Base-by-base conservation (phyloP, 1,140 invertebrate genomes). In the Drosophila gunungcola region DNA sequence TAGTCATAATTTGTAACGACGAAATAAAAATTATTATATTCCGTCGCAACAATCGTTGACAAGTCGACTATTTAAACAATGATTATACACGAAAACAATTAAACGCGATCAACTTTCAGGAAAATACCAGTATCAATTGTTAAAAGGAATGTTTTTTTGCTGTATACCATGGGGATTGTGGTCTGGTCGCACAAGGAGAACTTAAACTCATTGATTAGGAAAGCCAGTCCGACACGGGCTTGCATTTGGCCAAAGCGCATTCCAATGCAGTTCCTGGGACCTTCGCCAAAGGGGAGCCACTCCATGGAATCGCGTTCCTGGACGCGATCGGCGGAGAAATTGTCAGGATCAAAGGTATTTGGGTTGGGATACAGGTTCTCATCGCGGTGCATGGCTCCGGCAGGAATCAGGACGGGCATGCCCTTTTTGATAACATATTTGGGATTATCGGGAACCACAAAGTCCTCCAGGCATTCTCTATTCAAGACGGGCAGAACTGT, bases 271-370 rank as follows among this genome's bases (percentile, higher is more conserved):
- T 91, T 92, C 0, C 92, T 73, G 2, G 92, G 92, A n/a, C 92
- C 92, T 16, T 92, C 92, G 0, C 95, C 95, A 70, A 95, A 96
- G 0, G 95, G 94, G 29, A 96, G 80, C 83, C 93, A 95, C 13
- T 93, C 78, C 11, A 92, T 92, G 0, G 78, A 93, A 56, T 92
- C 93, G 0, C 94, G 92, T 29, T 90, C 84, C n/a, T 81, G 70
- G 4, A 90, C 77, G 27, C 94, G 94, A 52, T 95, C 95, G 0
- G 93, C 91, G 0, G 93, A 73, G 77, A 96, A 96, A 64, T 95
- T 92, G n/a, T 96, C 95, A 0, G 96, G 96, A 83, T 95, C 93
- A 72, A 95, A 96, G 13, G 67, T 79, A 16, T 95, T 92, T 5
- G 96, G 95, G 60, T 96, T 92, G 12, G 95, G 93, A 80, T 93